Evolutionary conservation across 2,113 vertebrate genomes (phyloP), one percentile per base, ranked within the genome.

Genomic region (Delphinus delphis): DNA sequence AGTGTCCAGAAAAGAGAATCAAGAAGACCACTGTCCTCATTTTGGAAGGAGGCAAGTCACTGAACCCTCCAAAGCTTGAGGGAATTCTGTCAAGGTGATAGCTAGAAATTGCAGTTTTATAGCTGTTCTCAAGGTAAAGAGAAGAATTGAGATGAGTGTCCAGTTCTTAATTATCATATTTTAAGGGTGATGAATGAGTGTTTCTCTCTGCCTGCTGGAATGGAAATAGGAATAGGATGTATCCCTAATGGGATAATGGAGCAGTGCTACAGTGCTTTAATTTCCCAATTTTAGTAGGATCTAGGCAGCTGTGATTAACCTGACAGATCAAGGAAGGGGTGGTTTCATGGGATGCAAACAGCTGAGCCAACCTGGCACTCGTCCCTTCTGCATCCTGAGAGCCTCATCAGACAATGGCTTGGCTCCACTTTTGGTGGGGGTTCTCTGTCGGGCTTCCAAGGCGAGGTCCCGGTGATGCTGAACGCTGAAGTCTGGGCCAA

Each of bases 231-330:
- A 96, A 74, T 83, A 90, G n/a, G 73, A 67, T 92, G 96, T 97
- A 85, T 92, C 62, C 88, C 90, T 97, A 97, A 86, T 94, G 95
- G 95, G 80, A 90, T 96, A 98, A 98, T 95, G 84, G 95, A 73
- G 23, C 60, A 65, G 60, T 12, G 74, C 76, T 95, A 60, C 60
- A 79, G 71, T 80, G 77, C 77, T 97, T 94, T 96, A 60, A 88
- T 85, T 93, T 74, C 41, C 44, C 55, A 77, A 36, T 95, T 95
- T 96, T 74, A 93, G 90, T 31, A 90, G 92, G 90, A 84, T 92
- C 84, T 95, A 80, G 88, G 90, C 98, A 98, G 97, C 98, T 98
- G 98, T 96, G 96, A 98, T 97, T 97, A 97, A 97, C 98, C 97
- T 97, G 97, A 97, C 95, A 96, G 94, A 98, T 97, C 97, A 97